Evolutionary conservation across 2,797 vertebrate genomes (phyloP), one percentile per base, ranked within the genome.

Genomic region (Gouania willdenowi): DNA sequence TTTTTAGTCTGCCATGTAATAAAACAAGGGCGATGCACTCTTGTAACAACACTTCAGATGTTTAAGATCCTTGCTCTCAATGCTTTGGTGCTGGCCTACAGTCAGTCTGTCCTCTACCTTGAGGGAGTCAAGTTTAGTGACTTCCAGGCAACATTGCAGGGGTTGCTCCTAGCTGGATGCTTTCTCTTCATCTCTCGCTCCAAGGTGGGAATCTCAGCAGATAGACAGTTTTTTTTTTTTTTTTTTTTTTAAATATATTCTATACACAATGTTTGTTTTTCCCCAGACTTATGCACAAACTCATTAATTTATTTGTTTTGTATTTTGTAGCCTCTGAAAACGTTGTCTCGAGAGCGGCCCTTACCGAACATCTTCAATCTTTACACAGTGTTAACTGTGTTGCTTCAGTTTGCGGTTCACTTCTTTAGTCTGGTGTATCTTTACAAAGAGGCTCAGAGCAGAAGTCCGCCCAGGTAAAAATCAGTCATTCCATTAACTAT

Each of bases 181-280:
- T 98, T 98, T 81, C 94, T 99, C 41, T 99, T 99, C 86, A 99
- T 99, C 82, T 98, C 95, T 18, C 83, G 95, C 36, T 98, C 95
- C 25, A 98, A 98, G 92, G 95, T 97, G 36, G 71, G 73, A 52
- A 17, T 24, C 40, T 26, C n/a, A 20, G n/a, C n/a, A n/a, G n/a
- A n/a, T n/a, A n/a, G n/a, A n/a, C n/a, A n/a, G n/a, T n/a, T n/a
- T n/a, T n/a, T n/a, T n/a, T n/a, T n/a, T n/a, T n/a, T n/a, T n/a
- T n/a, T n/a, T n/a, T n/a, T n/a, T n/a, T n/a, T n/a, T n/a, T n/a
- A n/a, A n/a, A n/a, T n/a, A n/a, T n/a, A n/a, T n/a, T n/a, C n/a
- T n/a, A n/a, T n/a, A n/a, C n/a, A n/a, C 2, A 27, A 26, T 39
- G 22, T 12, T 31, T 50, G 41, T 49, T 2, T 28, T 20, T 14